phyloP scores from a whole-genome alignment of 2,797 vertebrate species.

The Sparidentex hasta region DNA sequence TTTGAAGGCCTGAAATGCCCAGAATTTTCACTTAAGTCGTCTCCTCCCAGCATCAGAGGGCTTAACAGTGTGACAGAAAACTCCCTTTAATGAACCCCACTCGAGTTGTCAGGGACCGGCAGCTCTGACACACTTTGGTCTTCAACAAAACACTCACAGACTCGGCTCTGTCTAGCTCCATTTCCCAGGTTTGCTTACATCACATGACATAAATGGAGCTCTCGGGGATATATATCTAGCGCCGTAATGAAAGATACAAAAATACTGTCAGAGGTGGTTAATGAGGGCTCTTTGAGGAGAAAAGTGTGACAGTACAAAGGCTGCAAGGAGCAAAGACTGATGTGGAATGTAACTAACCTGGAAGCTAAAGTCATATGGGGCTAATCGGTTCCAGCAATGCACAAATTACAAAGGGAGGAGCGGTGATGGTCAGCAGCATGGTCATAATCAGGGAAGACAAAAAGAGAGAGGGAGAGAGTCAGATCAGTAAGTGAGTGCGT shows the following conservation, averaged over 20 bases:
- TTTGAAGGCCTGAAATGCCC: slow-evolving; percentile 35
- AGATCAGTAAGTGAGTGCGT: slow-evolving; percentile 26
- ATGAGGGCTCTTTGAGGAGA: slow-evolving; percentile 33
- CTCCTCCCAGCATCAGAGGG: slow-evolving; percentile 19
- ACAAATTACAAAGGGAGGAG: slow-evolving; percentile 66
- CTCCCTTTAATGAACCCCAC: slow-evolving; percentile 27
- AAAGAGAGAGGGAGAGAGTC: slow-evolving; percentile 36
- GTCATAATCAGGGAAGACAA: slow-evolving; percentile 60
- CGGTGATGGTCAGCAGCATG: slow-evolving; percentile 60
- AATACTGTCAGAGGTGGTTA: slow-evolving; percentile 59
- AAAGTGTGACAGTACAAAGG: slow-evolving; percentile 67
- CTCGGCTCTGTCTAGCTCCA: slow-evolving; percentile 40
- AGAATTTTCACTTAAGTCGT: slow-evolving; percentile 26
- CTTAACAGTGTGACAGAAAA: slow-evolving; percentile 35
- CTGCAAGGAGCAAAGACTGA: slow-evolving; percentile 61
- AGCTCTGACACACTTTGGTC: slow-evolving; percentile 47
- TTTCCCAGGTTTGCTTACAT: slow-evolving; percentile 44
- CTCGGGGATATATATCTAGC: slow-evolving; percentile 22
- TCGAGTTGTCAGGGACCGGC: slow-evolving; percentile 26
- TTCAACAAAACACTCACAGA: slow-evolving; percentile 41
- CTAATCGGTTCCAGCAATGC: slow-evolving; percentile 72
- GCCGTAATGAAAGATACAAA: slow-evolving; percentile 43
- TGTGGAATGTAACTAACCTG: slow-evolving; percentile 76
- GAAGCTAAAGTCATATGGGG: slow-evolving; percentile 66
- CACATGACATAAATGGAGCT: slow-evolving; percentile 53